Conservation (phyloP, 2,888 invertebrate species). For the Tetropium fuscum region DNA sequence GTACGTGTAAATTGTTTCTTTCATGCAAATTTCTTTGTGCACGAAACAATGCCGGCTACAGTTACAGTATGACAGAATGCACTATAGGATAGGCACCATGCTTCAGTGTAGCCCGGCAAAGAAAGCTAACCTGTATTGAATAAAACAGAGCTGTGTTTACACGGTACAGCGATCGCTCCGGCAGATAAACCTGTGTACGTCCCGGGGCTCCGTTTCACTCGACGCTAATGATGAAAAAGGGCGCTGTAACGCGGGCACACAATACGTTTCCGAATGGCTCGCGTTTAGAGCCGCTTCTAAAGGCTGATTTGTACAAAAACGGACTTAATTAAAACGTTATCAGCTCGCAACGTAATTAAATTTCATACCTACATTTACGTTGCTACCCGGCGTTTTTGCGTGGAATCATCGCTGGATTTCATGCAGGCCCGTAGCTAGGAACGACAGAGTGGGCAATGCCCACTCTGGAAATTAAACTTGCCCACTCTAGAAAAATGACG, state of each 20-base stretch:
- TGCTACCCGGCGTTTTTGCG: slow-evolving; percentile 13
- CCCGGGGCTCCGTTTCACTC: slow-evolving; percentile 6
- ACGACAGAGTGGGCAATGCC: too few relatives aligned
- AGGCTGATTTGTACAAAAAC: slow-evolving; percentile 33
- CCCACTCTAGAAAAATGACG: too few relatives aligned
- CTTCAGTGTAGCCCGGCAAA: slow-evolving; percentile 10
- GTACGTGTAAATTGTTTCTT: slow-evolving; percentile 23
- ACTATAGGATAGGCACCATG: slow-evolving; percentile 4
- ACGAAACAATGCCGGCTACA: slow-evolving; percentile 16
- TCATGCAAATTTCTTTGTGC: slow-evolving; percentile 22
- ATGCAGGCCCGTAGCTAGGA: too few relatives aligned
- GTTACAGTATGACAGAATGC: slow-evolving; percentile 21
- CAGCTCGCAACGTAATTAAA: slow-evolving; percentile 40
- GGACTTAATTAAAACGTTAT: slow-evolving; percentile 46
- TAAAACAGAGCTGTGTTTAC: slow-evolving; percentile 23
- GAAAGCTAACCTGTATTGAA: slow-evolving; percentile 21
- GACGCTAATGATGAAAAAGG: not conserved
- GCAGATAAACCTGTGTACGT: slow-evolving; percentile 15
- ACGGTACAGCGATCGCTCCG: slow-evolving; percentile 23
- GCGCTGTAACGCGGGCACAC: not conserved
- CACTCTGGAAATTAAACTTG: too few relatives aligned
- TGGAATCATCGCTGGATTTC: slow-evolving; percentile 3
- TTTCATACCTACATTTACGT: slow-evolving; percentile 31
- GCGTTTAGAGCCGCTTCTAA: slow-evolving; percentile 14
- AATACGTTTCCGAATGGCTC: slow-evolving; percentile 1